A percentile compares a stretch with the other conserved stretches of the same genome.
Conservation (phyloP, 2,797 vertebrate species). For the Sebastes hopkinsi region DNA sequence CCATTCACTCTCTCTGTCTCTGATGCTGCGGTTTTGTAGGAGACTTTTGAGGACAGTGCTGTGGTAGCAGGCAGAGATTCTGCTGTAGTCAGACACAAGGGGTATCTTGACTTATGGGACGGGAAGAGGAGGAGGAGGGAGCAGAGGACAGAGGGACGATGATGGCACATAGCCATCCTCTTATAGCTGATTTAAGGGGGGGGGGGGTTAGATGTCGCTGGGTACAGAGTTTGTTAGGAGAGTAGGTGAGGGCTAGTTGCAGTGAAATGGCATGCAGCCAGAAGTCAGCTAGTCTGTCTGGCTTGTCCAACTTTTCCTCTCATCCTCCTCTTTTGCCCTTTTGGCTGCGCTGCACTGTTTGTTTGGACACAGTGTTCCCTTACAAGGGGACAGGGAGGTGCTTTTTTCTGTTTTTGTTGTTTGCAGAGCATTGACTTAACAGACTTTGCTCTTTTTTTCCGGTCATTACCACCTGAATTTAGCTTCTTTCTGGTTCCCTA, state of each 20-base stretch:
- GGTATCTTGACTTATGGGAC: constrained; percentile 42
- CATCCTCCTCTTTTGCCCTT: constrained; percentile 41
- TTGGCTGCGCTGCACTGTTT: constrained; percentile 58
- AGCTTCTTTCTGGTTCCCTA: neutral
- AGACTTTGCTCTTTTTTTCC: constrained; percentile 60
- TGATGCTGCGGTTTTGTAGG: constrained; percentile 59
- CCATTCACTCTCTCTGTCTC: constrained; percentile 42
- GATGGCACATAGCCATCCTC: constrained; percentile 39
- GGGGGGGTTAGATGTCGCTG: neutral
- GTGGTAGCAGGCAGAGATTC: constrained; percentile 68
- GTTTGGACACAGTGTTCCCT: constrained; percentile 75
- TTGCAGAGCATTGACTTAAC: constrained; percentile 33
- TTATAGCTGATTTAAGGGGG: constrained; percentile 10
- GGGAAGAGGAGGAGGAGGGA: constrained; percentile 17
- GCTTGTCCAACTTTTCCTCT: constrained; percentile 37
- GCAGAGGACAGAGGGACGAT: constrained; percentile 35
- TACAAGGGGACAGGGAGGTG: constrained; percentile 28
- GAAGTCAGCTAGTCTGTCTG: constrained; percentile 10
- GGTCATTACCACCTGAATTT: neutral
- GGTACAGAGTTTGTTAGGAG: constrained; percentile 24
- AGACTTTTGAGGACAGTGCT: constrained; percentile 75
- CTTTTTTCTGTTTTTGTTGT: constrained; percentile 24
- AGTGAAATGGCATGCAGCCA: constrained; percentile 32
- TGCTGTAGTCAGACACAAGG: constrained; percentile 66
- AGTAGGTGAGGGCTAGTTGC: neutral